Evolutionary conservation across 2,888 invertebrate species (phyloP), one percentile per base, ranked within the genome.

Genomic region (Falcaria lacertinaria): DNA sequence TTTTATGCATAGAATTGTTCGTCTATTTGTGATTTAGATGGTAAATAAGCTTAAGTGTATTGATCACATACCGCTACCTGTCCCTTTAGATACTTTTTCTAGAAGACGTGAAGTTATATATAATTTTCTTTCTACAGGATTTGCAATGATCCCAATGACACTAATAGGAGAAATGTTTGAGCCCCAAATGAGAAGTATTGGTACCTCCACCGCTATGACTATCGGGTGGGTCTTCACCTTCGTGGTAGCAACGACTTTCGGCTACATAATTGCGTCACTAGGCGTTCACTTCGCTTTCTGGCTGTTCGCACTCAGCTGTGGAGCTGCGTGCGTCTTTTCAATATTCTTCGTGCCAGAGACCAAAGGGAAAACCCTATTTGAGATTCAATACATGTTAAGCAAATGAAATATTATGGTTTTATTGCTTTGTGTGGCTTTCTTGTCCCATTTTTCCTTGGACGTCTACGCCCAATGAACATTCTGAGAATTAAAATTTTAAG

Each of bases 121-220:
- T n/a, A n/a, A n/a, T n/a, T n/a, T n/a, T n/a, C n/a, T n/a, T n/a
- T 19, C 43, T 54, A 1, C 60, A 75, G 74, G 75, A 22, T 54
- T 75, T 1, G 66, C 60, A 0, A 61, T 66, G 1, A 67, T 76
- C 8, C 76, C 76, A 0, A 43, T 39, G 6, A 62, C 68, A 0
- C 55, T 74, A 0, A 57, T 58, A 0, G 69, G 72, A 0, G 76
- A 76, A 43, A 66, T 76, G 69, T 74, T 67, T 44, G 55, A 60
- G 0, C 43, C 66, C 0, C 69, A 67, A 45, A 62, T 68, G 7
- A 54, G 76, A 2, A 58, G 68, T 8, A 51, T 53, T 0, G 76
- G 72, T 0, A 60, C 69, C 0, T 53, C 69, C 0, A 16, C 67
- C 0, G 46, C 63, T 0, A 13, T 60, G 0, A 62, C 66, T 7